Evolutionary conservation across 2,113 vertebrate species (phyloP).

Genomic region (Oncorhynchus masou): DNA sequence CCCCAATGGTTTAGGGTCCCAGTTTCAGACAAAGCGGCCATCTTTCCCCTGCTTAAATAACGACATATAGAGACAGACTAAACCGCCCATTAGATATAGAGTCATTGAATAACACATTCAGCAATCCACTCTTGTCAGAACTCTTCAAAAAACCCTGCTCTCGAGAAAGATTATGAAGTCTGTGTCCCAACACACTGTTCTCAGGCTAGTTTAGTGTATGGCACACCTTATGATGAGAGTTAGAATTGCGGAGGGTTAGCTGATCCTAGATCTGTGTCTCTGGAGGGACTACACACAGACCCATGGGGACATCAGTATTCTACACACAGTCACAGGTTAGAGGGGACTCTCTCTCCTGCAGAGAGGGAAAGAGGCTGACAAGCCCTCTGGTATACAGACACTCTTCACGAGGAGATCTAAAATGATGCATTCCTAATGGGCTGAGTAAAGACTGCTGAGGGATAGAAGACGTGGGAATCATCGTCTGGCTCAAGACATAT

Average conservation of each 20-base stretch:
- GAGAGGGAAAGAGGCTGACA: neutral
- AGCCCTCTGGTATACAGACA: neutral
- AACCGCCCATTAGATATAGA: neutral
- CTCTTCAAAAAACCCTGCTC: neutral
- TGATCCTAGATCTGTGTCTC: neutral
- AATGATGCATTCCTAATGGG: too few species aligned
- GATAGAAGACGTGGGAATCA: too few species aligned
- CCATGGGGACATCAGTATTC: slow-evolving; percentile 7
- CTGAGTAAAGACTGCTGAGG: too few species aligned
- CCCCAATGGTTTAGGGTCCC: too few species aligned
- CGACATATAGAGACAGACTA: neutral
- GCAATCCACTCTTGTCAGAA: neutral
- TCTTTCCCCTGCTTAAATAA: neutral
- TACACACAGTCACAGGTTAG: neutral
- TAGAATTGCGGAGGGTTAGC: neutral
- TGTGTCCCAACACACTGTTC: neutral
- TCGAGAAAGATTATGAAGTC: neutral
- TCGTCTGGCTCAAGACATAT: too few species aligned
- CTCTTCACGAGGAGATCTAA: neutral
- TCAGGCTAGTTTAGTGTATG: neutral
- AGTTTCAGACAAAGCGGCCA: neutral
- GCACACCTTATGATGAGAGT: neutral
- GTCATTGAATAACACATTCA: neutral
- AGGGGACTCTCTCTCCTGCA: neutral
- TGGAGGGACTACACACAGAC: neutral